Percentiles rank a stretch among this genome's conserved stretches.
Evolutionary conservation across 1,140 invertebrate genomes (phyloP).

Genomic region (Brachionus koreanus): DNA sequence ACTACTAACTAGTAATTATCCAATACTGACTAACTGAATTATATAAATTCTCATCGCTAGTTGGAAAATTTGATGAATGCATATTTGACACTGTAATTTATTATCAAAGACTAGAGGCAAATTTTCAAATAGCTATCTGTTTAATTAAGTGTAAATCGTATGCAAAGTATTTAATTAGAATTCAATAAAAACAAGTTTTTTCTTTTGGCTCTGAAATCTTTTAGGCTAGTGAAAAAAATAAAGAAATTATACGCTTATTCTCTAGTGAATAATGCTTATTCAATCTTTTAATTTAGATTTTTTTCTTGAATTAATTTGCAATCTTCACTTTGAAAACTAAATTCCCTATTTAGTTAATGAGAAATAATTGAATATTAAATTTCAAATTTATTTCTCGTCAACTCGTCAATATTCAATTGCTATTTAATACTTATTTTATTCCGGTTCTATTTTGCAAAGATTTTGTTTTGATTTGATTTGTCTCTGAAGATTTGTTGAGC

Average conservation of each 20-base stretch:
- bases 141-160: slow-evolving; percentile 33
- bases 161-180: slow-evolving; percentile 30
- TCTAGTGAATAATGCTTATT: slow-evolving; percentile 39
- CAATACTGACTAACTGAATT: too few species aligned
- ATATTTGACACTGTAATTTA: background rate
- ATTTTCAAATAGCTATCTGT: background rate
- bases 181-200: background rate
- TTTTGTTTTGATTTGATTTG: slow-evolving; percentile 33
- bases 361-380: slow-evolving; percentile 43
- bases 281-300: slow-evolving; percentile 38
- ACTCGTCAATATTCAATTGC: slow-evolving; percentile 33
- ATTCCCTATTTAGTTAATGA: background rate
- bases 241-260: slow-evolving; percentile 38
- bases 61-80: background rate
- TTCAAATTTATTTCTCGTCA: slow-evolving; percentile 40
- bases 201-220: background rate
- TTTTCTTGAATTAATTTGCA: slow-evolving; percentile 38
- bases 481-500: background rate
- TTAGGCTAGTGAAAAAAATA: background rate
- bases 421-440: slow-evolving; percentile 32
- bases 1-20: too few species aligned
- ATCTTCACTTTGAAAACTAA: background rate
- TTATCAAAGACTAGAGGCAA: background rate
- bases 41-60: too few species aligned
- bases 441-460: slow-evolving; percentile 8